Percentiles rank a stretch among this genome's conserved stretches.
Conservation (phyloP, 2,113 vertebrate genomes). For the Limanda limanda region DNA sequence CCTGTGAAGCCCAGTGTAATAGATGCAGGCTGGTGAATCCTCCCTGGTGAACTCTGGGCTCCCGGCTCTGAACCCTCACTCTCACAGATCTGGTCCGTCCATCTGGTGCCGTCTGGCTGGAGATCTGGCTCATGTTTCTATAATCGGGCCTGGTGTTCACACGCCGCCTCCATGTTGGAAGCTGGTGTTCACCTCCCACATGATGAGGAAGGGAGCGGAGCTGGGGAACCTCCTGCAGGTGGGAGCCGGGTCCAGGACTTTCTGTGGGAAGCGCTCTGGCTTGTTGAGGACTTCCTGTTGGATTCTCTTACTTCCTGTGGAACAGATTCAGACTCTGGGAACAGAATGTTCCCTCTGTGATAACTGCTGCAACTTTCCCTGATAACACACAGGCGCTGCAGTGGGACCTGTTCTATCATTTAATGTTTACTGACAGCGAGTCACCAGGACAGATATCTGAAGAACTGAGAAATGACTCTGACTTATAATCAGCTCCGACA, state of each 20-base stretch:
- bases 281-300: constrained; percentile 4
- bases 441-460: neutral
- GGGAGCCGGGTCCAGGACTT: constrained; percentile 10
- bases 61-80: neutral
- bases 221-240: constrained; percentile 33
- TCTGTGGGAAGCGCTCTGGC: too few relatives aligned
- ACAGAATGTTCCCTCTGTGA: constrained; percentile 20
- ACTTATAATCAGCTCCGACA: too few relatives aligned
- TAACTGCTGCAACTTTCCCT: neutral
- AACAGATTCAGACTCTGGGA: too few relatives aligned
- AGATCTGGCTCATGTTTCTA: constrained; percentile 23
- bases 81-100: constrained; percentile 15
- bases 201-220: constrained; percentile 20
- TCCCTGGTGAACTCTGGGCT: constrained; percentile 1
- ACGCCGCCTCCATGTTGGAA: constrained; percentile 14
- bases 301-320: constrained; percentile 7
- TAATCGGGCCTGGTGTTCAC: constrained; percentile 37
- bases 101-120: constrained; percentile 47
- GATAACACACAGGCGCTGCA: neutral
- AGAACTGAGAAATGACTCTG: neutral
- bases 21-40: neutral
- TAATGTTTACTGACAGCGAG: neutral
- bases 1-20: too few relatives aligned
- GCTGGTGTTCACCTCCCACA: constrained; percentile 48
- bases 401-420: neutral